Evolutionary conservation across 2,797 vertebrate species (phyloP), one percentile per base, ranked within the genome.

Genomic region (Threskiornis aethiopicus): DNA sequence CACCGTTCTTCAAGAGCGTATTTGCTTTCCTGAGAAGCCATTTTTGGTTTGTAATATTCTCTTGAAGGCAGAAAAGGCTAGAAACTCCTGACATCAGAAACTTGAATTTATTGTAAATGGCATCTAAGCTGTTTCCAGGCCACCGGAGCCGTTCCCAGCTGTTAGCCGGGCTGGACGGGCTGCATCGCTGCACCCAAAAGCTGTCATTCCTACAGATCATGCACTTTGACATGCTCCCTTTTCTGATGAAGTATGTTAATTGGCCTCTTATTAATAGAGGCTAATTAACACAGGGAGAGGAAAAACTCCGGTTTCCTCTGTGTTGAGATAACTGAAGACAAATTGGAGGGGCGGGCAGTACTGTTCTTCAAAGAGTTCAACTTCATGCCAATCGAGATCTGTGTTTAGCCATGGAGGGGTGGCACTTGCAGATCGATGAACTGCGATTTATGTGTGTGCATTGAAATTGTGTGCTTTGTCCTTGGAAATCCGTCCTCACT

Each of bases 1-100:
- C 71, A 9, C 55, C 3, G 62, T 19, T 72, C 62, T 87, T 20
- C 11, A 11, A 16, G 52, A 67, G 15, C 1, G 0, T 35, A 1
- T 84, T 17, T 88, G 59, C 37, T 91, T 85, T 93, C 58, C 72
- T 10, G 4, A 46, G 44, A 83, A 83, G 29, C 54, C 18, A 1
- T 10, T 79, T 66, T 37, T 92, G 78, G 62, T 70, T 58, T 87
- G 55, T 35, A 24, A 19, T 69, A 4, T 9, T 55, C 18, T 54
- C 26, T 29, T 57, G 39, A 93, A 89, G 47, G 47, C 71, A 72
- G 57, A 75, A 72, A 41, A 66, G 13, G 20, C 25, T 25, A 26
- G 37, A 73, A 82, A 55, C 44, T 67, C 52, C 35, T 58, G 62
- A 37, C 29, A 16, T 31, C 64, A 52, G 49, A 59, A 90, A 72